Evolutionary conservation across 2,797 vertebrate genomes (phyloP), one percentile per base, ranked within the genome.

Genomic region (Enteromius paludinosus): DNA sequence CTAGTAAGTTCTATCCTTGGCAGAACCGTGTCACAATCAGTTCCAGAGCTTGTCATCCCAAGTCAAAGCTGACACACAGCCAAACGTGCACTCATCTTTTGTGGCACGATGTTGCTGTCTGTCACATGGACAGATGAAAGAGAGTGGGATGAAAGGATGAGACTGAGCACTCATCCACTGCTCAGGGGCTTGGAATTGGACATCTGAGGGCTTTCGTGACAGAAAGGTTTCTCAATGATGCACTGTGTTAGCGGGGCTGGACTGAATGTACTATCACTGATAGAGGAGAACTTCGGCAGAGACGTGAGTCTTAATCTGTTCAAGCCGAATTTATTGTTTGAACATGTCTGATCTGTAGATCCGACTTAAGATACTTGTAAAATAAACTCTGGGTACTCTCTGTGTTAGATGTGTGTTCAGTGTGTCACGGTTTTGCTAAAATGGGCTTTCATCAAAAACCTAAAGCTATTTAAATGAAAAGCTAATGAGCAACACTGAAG

Each of bases 121-220:
- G 69, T 86, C 82, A 82, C 62, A 74, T 41, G 82, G 77, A 78
- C 79, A 87, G 84, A 89, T 89, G 80, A 88, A 88, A 87, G 86
- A 72, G 77, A 66, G 45, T 7, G 38, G 83, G 86, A 87, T 88
- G 85, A 85, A 90, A 90, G 89, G 83, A 82, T 85, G 86, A 84
- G 88, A 88, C 87, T 84, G 85, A 86, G 87, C 41, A 80, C 84
- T 83, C 84, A 84, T 70, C 83, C 84, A 66, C 79, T 71, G 74
- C 83, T 83, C 65, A 83, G 65, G 70, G 79, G 68, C 79, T 77
- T 81, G 79, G 56, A 76, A 73, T 78, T 65, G 66, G 70, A 86
- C 82, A 79, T 86, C 83, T 82, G 75, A 82, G 75, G 76, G 83
- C 68, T 82, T 80, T 74, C 41, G 54, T 85, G 78, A 84, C 76